Conservation (phyloP, 64 coral and sea anemone genomes). For the Trachythela sp. region DNA sequence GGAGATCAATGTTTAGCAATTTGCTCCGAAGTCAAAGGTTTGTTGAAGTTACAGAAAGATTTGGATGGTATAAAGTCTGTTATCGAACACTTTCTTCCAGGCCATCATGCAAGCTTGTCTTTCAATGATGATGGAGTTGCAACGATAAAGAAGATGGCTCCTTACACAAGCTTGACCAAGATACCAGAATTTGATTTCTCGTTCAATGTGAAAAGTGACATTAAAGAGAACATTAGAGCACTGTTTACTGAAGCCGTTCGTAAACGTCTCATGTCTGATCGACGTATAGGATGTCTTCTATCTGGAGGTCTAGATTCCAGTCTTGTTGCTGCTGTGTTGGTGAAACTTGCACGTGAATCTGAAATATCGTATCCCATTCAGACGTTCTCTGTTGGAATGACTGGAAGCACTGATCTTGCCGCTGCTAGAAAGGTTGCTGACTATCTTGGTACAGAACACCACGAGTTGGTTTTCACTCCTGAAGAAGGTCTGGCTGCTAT, state of each 20-base stretch:
- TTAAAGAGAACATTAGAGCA: slow-evolving; percentile 70
- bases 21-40: slow-evolving; percentile 81
- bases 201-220: slow-evolving; percentile 49
- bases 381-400: slow-evolving; percentile 98
- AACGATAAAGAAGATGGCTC: slow-evolving; percentile 43
- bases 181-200: slow-evolving; percentile 73
- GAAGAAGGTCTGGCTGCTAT: slow-evolving; percentile 79
- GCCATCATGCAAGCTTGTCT: slow-evolving; percentile 68
- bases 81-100: slow-evolving; percentile 69
- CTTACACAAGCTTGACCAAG: slow-evolving; percentile 76
- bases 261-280: slow-evolving; percentile 94
- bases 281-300: slow-evolving; percentile 90
- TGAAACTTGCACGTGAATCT: slow-evolving; percentile 80
- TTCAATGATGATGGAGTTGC: slow-evolving; percentile 49
- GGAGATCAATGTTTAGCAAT: slow-evolving; percentile 65
- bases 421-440: slow-evolving; percentile 81
- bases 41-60: slow-evolving; percentile 59
- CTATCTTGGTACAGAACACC: slow-evolving; percentile 88
- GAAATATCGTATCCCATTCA: slow-evolving; percentile 94
- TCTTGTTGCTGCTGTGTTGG: slow-evolving; percentile 79
- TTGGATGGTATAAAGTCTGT: slow-evolving; percentile 70
- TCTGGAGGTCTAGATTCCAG: slow-evolving; percentile 97
- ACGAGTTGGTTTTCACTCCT: slow-evolving; percentile 77
- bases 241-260: slow-evolving; percentile 72
- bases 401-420: slow-evolving; percentile 65